These are phyloP conservation scores for Mycetomoellerius zeteki DNA, from an alignment of 1,140 invertebrate species.

Conservation along the genomic window DNA sequence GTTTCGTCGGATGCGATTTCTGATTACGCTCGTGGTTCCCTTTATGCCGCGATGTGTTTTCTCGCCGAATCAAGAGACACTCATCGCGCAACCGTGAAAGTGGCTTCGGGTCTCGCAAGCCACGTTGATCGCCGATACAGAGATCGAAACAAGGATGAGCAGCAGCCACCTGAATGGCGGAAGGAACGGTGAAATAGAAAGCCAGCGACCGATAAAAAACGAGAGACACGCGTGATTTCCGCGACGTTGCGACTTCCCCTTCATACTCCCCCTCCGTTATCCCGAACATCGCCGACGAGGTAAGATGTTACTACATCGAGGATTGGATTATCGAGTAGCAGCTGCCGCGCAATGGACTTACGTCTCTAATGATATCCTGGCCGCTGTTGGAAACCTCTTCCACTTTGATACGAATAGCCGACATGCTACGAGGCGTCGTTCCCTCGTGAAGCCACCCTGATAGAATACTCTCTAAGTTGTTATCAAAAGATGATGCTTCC, in stretches of 20 bases:
- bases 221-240: constrained; percentile 64
- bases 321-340: background rate
- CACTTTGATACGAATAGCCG: constrained; percentile 79
- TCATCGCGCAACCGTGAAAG: constrained; percentile 61
- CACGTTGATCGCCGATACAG: constrained; percentile 26
- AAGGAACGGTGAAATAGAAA: constrained; percentile 73
- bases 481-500: constrained; percentile 14
- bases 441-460: constrained; percentile 35
- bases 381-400: constrained; percentile 72
- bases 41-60: constrained; percentile 35
- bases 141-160: constrained; percentile 52
- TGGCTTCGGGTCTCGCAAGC: constrained; percentile 39
- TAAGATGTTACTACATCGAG: background rate
- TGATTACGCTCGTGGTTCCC: constrained; percentile 1
- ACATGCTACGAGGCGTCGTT: constrained; percentile 70
- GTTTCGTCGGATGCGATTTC: constrained; percentile 7
- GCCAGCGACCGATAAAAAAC: constrained; percentile 42
- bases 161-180: constrained; percentile 59
- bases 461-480: constrained; percentile 13
- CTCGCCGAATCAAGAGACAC: constrained; percentile 7
- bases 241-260: constrained; percentile 8
- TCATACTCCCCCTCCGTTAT: background rate
- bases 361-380: constrained; percentile 74
- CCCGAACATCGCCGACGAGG: background rate
- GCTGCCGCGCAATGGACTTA: constrained; percentile 71